These are phyloP conservation scores for Synanthedon tipuliformis DNA, from an alignment of 2,888 invertebrate species.

Conservation along the genomic window DNA sequence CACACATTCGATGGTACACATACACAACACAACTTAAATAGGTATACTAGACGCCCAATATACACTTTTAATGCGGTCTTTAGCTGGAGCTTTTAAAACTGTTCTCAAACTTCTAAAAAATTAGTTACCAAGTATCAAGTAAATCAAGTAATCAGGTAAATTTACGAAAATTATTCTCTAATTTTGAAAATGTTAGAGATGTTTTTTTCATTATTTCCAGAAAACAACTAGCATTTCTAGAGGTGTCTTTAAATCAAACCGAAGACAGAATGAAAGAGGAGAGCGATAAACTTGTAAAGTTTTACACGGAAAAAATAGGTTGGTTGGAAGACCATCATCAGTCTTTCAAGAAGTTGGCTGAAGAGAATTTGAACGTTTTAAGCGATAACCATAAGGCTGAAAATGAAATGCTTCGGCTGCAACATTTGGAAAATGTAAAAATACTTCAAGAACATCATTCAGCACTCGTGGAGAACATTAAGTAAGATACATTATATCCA, in stretches of 20 bases:
- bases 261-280: slow-evolving; percentile 73
- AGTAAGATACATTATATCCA: slow-evolving; percentile 24
- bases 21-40: background rate
- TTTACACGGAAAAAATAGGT: slow-evolving; percentile 61
- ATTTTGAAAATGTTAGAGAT: no score
- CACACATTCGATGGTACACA: background rate
- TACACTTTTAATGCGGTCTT: no score
- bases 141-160: no score
- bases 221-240: slow-evolving; percentile 69
- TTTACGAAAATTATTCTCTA: no score
- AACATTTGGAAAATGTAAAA: slow-evolving; percentile 56
- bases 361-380: slow-evolving; percentile 56
- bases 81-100: no score
- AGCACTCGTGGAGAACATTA: slow-evolving; percentile 69
- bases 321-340: slow-evolving; percentile 66
- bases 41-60: no score
- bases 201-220: slow-evolving; percentile 26
- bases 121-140: no score
- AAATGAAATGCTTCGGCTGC: slow-evolving; percentile 47
- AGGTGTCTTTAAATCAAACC: slow-evolving; percentile 64
- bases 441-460: slow-evolving; percentile 62
- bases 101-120: no score
- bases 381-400: slow-evolving; percentile 56
- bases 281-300: slow-evolving; percentile 58
- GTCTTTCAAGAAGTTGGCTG: slow-evolving; percentile 58